A percentile compares a stretch with the other conserved stretches of the same genome.
These are phyloP conservation scores for Drosophila mayaguana DNA, from an alignment of 2,888 invertebrate species.

Conservation along the genomic window DNA sequence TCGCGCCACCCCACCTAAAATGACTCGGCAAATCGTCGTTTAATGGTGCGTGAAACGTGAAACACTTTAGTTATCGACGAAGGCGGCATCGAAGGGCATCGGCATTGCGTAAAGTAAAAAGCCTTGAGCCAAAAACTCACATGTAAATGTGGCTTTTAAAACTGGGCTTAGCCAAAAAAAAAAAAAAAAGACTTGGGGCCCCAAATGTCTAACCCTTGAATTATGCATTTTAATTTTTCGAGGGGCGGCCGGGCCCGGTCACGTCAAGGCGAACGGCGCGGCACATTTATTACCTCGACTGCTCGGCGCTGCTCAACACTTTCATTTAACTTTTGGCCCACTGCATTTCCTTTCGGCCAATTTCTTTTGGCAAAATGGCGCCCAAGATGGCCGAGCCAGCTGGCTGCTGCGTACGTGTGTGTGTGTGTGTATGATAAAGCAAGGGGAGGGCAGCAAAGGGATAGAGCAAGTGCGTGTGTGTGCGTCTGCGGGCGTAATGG, in stretches of 20 bases:
- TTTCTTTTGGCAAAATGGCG: conserved; percentile 55
- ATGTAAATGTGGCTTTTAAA: conserved; percentile 68
- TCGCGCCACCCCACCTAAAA: conserved; percentile 41
- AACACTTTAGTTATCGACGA: conserved; percentile 71
- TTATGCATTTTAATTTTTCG: conserved; percentile 77
- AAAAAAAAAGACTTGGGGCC: neutral
- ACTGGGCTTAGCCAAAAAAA: conserved; percentile 30
- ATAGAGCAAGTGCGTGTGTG: conserved; percentile 3
- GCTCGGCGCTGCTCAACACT: conserved; percentile 69
- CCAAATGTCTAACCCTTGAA: conserved; percentile 55
- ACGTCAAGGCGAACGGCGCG: conserved; percentile 63
- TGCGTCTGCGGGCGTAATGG: conserved; percentile 69
- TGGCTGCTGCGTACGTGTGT: conserved; percentile 22
- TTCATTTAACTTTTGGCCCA: conserved; percentile 70
- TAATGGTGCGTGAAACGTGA: conserved; percentile 78
- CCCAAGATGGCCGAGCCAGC: conserved; percentile 52
- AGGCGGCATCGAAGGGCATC: conserved; percentile 14
- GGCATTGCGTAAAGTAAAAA: conserved; percentile 43
- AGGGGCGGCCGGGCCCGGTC: conserved; percentile 8
- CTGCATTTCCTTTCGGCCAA: conserved; percentile 65
- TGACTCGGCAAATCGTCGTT: conserved; percentile 75
- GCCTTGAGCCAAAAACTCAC: conserved; percentile 47
- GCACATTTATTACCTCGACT: conserved; percentile 70
- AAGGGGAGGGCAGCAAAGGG: conserved; percentile 7
- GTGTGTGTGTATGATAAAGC: neutral